These are phyloP conservation scores for Cyanoramphus novaezelandiae DNA, from an alignment of 2,113 vertebrate species.

Conservation along the genomic window DNA sequence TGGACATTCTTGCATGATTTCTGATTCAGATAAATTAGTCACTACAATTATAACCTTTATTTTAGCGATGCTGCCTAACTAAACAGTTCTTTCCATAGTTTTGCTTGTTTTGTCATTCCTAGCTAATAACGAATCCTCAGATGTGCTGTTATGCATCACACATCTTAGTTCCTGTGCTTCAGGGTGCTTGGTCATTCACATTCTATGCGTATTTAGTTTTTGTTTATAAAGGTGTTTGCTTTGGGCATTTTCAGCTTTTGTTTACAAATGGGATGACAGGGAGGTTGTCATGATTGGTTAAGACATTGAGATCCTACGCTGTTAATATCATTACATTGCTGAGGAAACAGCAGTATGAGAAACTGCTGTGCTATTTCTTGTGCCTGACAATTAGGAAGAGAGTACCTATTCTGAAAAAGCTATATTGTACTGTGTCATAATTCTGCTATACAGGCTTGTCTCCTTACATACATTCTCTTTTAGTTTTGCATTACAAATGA, in stretches of 20 bases:
- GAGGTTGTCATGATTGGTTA: not conserved
- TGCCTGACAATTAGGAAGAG: not conserved
- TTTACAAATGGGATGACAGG: not conserved
- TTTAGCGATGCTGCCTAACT: not conserved
- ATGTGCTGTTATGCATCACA: not conserved
- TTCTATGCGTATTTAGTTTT: constrained; percentile 3
- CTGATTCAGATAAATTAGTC: not conserved
- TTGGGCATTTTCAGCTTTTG: constrained; percentile 16
- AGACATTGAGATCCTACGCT: not conserved
- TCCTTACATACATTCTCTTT: not conserved
- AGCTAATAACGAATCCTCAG: not conserved
- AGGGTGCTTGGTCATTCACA: constrained; percentile 12
- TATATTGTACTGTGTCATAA: not conserved
- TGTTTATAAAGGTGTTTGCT: constrained; percentile 12
- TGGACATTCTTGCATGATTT: not conserved
- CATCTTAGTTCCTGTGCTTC: not conserved
- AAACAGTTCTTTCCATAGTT: not conserved
- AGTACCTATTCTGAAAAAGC: not conserved
- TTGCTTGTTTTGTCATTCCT: not conserved
- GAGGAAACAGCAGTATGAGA: not conserved
- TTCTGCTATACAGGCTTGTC: not conserved
- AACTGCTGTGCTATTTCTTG: constrained; percentile 7
- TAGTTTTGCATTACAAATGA: not conserved
- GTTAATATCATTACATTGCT: not conserved
- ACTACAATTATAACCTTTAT: not conserved